Evolutionary conservation across 2,797 vertebrate species (phyloP).

Genomic region (Aldrovandia affinis): DNA sequence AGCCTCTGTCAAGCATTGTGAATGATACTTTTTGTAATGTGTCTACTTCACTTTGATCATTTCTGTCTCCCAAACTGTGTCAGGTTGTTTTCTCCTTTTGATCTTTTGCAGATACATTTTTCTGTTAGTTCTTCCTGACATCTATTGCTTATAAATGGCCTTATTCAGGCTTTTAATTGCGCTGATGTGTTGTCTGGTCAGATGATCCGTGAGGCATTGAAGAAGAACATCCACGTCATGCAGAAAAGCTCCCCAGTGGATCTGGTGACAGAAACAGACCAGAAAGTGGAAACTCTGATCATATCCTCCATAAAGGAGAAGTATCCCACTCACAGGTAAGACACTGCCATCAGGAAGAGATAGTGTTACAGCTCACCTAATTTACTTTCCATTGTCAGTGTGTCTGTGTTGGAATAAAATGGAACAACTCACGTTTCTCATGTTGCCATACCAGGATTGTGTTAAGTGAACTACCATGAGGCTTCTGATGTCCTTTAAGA

Average conservation of each 20-base stretch:
- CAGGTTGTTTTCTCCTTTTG: not conserved
- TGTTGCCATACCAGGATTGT: no score
- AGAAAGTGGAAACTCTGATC: slow-evolving; percentile 90
- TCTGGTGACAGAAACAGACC: slow-evolving; percentile 92
- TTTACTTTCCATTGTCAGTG: not conserved
- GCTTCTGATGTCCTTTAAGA: not conserved
- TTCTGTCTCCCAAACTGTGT: not conserved
- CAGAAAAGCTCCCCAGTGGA: slow-evolving; percentile 92
- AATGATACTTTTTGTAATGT: no score
- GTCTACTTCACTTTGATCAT: no score
- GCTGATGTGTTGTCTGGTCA: slow-evolving; percentile 51
- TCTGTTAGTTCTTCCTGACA: not conserved
- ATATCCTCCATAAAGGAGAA: slow-evolving; percentile 85
- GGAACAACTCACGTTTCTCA: not conserved
- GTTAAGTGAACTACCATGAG: not conserved
- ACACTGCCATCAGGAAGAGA: not conserved
- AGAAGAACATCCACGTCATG: slow-evolving; percentile 84
- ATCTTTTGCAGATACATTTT: not conserved
- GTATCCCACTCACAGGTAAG: slow-evolving; percentile 84
- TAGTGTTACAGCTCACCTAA: not conserved
- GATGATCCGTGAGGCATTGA: slow-evolving; percentile 84
- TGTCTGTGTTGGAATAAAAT: not conserved
- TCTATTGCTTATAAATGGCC: not conserved
- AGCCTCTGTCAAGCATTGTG: no score
- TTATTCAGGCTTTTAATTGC: not conserved